phyloP scores from a whole-genome alignment of 1,140 invertebrate species.

The Callitettix versicolor region DNA sequence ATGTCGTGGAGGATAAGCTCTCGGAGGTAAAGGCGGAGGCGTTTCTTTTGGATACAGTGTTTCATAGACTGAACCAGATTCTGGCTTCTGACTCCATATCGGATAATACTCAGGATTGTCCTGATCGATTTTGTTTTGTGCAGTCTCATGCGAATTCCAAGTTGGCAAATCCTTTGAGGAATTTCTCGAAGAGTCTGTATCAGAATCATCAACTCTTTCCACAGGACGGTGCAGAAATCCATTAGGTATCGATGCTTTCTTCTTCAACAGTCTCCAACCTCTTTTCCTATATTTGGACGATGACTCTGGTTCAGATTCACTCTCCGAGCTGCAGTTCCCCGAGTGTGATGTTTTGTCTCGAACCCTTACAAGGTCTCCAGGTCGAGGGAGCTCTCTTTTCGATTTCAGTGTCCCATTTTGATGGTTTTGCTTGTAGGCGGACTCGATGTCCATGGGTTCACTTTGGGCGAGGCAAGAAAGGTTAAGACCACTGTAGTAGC shows the following conservation, averaged over 20 bases:
- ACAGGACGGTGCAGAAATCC: constrained; percentile 15
- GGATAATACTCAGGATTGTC: constrained; percentile 29
- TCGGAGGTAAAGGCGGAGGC: constrained; percentile 32
- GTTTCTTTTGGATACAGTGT: constrained; percentile 30
- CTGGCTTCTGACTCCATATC: constrained; percentile 28
- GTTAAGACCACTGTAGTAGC: constrained; percentile 37
- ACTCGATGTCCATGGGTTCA: constrained; percentile 32
- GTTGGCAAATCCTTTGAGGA: constrained; percentile 27
- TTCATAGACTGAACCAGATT: constrained; percentile 30
- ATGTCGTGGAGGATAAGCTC: constrained; percentile 30
- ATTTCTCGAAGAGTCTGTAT: constrained; percentile 23
- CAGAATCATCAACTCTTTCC: constrained; percentile 22
- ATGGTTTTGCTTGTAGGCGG: constrained; percentile 23
- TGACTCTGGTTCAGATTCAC: constrained; percentile 28
- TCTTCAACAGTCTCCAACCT: constrained; percentile 25
- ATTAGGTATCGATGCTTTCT: constrained; percentile 21
- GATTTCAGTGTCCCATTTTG: constrained; percentile 11
- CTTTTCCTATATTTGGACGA: constrained; percentile 21
- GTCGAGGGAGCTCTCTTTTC: constrained; percentile 19
- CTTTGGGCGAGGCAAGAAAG: constrained; percentile 38
- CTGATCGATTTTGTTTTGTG: constrained; percentile 14
- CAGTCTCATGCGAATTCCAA: constrained; percentile 30
- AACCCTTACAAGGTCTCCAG: constrained; percentile 18
- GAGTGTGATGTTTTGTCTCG: constrained; percentile 4
- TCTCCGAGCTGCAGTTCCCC: constrained; percentile 27